These are phyloP conservation scores for Gari tellinella DNA, from an alignment of 2,888 invertebrate genomes.

Conservation along the genomic window DNA sequence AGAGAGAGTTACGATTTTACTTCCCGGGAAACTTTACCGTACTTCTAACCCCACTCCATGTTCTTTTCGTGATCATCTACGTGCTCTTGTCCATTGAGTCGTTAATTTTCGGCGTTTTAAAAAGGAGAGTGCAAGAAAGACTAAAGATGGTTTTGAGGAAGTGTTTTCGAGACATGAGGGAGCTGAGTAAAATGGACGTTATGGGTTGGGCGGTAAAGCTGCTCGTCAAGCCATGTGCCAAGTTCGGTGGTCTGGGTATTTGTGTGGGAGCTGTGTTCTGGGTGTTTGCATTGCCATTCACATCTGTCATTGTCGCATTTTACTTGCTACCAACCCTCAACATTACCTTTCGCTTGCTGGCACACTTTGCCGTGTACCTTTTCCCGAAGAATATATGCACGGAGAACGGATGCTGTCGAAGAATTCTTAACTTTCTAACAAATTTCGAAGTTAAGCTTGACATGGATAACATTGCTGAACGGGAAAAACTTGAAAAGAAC, in stretches of 20 bases:
- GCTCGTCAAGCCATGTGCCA: constrained; percentile 76
- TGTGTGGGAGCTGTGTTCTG: constrained; percentile 72
- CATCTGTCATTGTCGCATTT: constrained; percentile 68
- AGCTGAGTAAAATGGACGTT: constrained; percentile 48
- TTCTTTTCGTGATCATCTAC: constrained; percentile 76
- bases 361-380: constrained; percentile 68
- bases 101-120: constrained; percentile 65
- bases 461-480: constrained; percentile 41
- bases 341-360: constrained; percentile 71
- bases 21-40: constrained; percentile 75
- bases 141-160: constrained; percentile 65
- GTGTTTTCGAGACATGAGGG: constrained; percentile 74
- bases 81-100: constrained; percentile 71
- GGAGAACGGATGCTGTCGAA: constrained; percentile 8
- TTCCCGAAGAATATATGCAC: constrained; percentile 55
- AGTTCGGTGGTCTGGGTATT: constrained; percentile 75
- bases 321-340: constrained; percentile 79
- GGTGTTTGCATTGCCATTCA: constrained; percentile 68
- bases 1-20: constrained; percentile 35
- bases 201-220: constrained; percentile 67
- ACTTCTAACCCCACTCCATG: constrained; percentile 78
- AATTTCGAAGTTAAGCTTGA: constrained; percentile 16
- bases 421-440: constrained; percentile 4
- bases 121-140: constrained; percentile 58
- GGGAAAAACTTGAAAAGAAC: constrained; percentile 53